Conservation (phyloP, 2,113 vertebrate species). For the Cebus imitator region DNA sequence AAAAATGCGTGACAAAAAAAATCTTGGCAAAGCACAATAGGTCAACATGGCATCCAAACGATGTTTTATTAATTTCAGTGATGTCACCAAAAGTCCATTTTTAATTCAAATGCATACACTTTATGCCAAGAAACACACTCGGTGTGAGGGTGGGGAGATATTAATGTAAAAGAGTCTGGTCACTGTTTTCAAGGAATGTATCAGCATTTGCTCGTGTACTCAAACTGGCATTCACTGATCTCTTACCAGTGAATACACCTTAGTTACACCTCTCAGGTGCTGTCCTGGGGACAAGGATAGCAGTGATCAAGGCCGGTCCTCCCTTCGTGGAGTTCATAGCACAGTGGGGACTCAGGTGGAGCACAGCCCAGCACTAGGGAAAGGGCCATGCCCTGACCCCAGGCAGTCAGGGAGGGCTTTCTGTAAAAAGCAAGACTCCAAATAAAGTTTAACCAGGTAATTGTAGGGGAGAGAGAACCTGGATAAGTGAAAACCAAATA, state of each 20-base stretch:
- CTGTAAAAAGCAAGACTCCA: not conserved
- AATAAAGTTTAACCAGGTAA: no score
- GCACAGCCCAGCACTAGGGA: not conserved
- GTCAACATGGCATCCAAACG: not conserved
- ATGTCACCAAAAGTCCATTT: not conserved
- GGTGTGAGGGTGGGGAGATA: not conserved
- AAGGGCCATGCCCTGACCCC: not conserved
- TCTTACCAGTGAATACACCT: no score
- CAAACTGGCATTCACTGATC: no score
- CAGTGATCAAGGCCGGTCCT: no score
- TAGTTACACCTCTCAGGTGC: rapidly evolving
- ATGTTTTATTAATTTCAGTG: not conserved
- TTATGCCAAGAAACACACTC: not conserved
- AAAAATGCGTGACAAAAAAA: not conserved
- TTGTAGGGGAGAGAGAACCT: no score
- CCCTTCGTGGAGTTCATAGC: not conserved
- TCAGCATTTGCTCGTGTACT: not conserved
- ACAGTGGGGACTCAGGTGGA: not conserved
- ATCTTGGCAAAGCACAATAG: not conserved
- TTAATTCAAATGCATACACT: not conserved
- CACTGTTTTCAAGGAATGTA: not conserved
- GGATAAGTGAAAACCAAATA: not conserved
- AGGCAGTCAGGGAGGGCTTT: not conserved
- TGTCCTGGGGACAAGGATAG: rapidly evolving
- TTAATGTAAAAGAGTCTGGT: no score